Percentiles rank a stretch among this genome's conserved stretches.
Conservation (phyloP, 2,113 vertebrate genomes). For the Hemiscyllium ocellatum region DNA sequence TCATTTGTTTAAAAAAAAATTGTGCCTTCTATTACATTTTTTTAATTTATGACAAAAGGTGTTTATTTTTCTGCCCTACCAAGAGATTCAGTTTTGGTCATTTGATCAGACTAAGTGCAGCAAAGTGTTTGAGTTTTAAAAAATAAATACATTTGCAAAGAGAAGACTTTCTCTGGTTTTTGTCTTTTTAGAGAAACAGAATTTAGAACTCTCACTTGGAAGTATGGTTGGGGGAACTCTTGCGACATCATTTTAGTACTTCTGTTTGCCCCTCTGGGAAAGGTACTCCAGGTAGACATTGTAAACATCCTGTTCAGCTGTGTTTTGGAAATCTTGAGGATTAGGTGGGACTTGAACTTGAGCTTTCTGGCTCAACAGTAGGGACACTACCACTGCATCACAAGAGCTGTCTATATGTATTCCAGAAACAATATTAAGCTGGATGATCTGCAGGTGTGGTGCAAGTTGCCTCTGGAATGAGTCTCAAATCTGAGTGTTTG, state of each 20-base stretch:
- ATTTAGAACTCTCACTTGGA: neutral
- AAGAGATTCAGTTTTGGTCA: neutral
- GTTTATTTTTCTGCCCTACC: constrained; percentile 19
- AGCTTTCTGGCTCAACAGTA: too few species aligned
- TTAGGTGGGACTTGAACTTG: too few species aligned
- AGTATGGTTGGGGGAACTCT: neutral
- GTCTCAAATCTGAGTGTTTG: neutral
- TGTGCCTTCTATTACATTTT: constrained; percentile 25
- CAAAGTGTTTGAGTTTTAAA: constrained; percentile 4
- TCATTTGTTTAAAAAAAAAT: constrained; percentile 1
- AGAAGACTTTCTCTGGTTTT: neutral
- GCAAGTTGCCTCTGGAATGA: neutral
- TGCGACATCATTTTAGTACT: neutral
- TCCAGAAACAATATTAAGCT: too few species aligned
- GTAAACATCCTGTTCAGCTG: too few species aligned
- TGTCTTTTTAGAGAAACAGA: constrained; percentile 5
- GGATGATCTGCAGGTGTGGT: neutral
- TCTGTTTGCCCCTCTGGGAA: neutral
- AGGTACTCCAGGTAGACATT: neutral
- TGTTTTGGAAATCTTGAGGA: too few species aligned
- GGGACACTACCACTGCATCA: too few species aligned
- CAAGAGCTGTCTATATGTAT: too few species aligned
- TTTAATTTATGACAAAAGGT: constrained; percentile 11
- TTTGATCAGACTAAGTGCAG: constrained; percentile 29
- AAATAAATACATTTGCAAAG: neutral